Percentiles rank a stretch among this genome's conserved stretches.
Conservation (phyloP, 2,113 vertebrate species). For the Epinephelus lanceolatus region DNA sequence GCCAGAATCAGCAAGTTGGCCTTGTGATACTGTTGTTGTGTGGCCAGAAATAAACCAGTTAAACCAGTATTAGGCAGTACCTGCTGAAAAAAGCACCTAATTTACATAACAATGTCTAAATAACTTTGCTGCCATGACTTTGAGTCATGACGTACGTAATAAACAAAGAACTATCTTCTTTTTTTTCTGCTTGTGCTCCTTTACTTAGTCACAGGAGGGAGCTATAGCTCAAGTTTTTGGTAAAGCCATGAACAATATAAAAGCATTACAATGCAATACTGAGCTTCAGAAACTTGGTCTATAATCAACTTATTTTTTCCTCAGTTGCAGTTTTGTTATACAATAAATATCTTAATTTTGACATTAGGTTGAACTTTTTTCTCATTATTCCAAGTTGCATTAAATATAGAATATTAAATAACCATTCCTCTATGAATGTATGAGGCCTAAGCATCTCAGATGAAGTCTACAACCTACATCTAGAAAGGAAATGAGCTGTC, state of each 20-base stretch:
- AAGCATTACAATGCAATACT: neutral
- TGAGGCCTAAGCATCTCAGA: neutral
- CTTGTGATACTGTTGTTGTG: neutral
- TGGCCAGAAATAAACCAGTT: neutral
- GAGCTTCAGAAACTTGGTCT: neutral
- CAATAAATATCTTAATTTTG: neutral
- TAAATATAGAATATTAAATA: neutral
- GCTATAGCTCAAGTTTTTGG: constrained; percentile 18
- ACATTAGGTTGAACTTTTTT: neutral
- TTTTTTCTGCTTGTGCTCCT: neutral
- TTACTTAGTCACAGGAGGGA: constrained; percentile 49
- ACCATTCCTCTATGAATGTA: neutral
- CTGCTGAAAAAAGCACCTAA: neutral
- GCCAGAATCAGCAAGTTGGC: neutral
- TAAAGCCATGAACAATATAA: neutral
- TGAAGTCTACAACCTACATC: neutral
- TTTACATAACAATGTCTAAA: neutral
- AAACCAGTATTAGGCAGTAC: neutral
- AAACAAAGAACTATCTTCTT: neutral
- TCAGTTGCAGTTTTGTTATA: neutral
- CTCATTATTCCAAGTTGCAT: neutral
- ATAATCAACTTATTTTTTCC: neutral
- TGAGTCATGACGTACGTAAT: neutral
- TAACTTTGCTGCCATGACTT: neutral
- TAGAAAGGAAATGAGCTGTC: neutral